Conservation (phyloP, 2,797 vertebrate genomes). For the Limosa lapponica region DNA sequence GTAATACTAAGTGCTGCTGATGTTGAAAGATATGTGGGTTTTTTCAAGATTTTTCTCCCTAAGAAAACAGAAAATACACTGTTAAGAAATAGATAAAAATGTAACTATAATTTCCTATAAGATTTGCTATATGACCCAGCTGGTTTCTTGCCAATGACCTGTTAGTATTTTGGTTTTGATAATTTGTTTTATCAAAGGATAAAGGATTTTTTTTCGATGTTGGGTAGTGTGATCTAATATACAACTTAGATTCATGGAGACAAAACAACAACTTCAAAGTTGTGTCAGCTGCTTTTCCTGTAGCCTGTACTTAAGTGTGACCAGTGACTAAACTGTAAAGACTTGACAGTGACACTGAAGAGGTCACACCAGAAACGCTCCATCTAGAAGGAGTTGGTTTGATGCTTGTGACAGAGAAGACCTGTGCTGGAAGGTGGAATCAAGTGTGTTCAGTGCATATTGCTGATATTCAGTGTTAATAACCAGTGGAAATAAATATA, state of each 20-base stretch:
- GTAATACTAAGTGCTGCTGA: not conserved
- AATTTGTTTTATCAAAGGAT: not conserved
- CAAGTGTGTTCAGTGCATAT: not conserved
- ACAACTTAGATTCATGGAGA: not conserved
- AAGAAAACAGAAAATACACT: not conserved
- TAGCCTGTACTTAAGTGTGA: not conserved
- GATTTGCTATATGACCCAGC: not conserved
- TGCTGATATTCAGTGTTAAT: not conserved
- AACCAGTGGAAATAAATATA: not conserved
- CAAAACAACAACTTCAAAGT: not conserved
- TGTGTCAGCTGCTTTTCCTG: not conserved
- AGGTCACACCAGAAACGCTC: not conserved
- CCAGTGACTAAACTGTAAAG: not conserved
- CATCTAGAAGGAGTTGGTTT: not conserved
- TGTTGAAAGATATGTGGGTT: rapidly evolving
- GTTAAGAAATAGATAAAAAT: not conserved
- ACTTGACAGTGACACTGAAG: not conserved
- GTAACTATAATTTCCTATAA: not conserved
- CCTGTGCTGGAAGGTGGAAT: not conserved
- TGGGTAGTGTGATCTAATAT: not conserved
- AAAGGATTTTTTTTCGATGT: not conserved
- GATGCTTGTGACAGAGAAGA: not conserved
- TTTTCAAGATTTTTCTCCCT: not conserved
- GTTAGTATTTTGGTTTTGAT: not conserved
- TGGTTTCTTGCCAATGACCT: not conserved